Evolutionary conservation across 2,888 invertebrate genomes (phyloP).

Genomic region (Polydesmus complanatus): DNA sequence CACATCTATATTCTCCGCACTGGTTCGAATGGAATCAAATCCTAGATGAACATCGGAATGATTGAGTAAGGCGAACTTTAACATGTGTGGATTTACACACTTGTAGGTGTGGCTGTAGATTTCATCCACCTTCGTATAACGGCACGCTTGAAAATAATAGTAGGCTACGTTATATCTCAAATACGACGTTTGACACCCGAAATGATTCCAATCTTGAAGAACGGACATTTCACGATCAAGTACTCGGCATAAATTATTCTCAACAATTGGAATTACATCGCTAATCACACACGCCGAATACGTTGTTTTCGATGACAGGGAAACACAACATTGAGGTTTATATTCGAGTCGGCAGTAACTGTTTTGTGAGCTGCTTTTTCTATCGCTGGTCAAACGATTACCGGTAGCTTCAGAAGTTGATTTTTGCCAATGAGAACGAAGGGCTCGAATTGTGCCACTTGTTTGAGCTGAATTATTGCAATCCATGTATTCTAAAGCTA

Average conservation of each 20-base stretch:
- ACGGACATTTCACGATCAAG: not conserved
- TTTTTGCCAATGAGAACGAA: not conserved
- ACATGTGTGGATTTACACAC: not conserved
- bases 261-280: no score
- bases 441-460: not conserved
- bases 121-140: not conserved
- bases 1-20: not conserved
- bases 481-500: slow-evolving; percentile 56
- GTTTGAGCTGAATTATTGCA: slow-evolving; percentile 43
- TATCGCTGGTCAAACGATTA: no score
- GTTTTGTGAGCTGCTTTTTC: no score
- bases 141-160: not conserved
- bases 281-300: not conserved
- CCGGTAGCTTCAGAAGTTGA: not conserved
- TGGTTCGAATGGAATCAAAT: not conserved
- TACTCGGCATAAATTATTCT: not conserved
- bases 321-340: not conserved
- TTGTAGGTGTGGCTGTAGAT: not conserved
- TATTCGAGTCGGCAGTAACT: no score
- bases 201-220: not conserved
- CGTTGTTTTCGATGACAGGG: not conserved
- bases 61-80: not conserved
- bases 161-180: not conserved
- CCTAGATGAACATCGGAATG: not conserved
- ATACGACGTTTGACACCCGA: not conserved